Evolutionary conservation across 2,888 invertebrate genomes (phyloP).

Genomic region (Cremastinae sp.): DNA sequence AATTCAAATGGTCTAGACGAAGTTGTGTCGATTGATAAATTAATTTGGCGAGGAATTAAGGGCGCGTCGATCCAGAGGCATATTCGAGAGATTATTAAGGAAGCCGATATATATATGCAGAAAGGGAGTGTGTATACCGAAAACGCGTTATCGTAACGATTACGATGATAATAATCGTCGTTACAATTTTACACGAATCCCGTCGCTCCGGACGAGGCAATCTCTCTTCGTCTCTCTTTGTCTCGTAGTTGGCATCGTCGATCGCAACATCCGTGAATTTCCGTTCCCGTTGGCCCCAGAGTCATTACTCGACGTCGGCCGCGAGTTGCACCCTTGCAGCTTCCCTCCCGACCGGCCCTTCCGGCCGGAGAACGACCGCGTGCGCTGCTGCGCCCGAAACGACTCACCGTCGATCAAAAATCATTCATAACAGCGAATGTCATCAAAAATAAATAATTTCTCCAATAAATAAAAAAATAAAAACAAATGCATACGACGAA

Average conservation of each 20-base stretch:
- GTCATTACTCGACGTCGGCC: conserved; percentile 80
- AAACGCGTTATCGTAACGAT: too few relatives aligned
- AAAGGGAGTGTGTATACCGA: too few relatives aligned
- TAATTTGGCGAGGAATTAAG: too few relatives aligned
- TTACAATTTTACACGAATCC: background rate
- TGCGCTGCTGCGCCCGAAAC: conserved; percentile 72
- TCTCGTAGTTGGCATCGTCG: conserved; percentile 41
- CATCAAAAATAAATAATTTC: background rate
- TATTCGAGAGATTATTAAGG: too few relatives aligned
- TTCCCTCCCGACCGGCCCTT: conserved; percentile 39
- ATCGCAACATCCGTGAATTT: conserved; percentile 69
- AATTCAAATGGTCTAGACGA: too few relatives aligned
- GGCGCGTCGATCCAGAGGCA: too few relatives aligned
- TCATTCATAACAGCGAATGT: conserved; percentile 67
- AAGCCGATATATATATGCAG: too few relatives aligned
- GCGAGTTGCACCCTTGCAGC: conserved; percentile 71
- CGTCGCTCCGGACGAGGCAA: conserved; percentile 29
- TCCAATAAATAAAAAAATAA: conserved; percentile 23
- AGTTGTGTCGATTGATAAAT: too few relatives aligned
- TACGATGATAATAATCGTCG: background rate
- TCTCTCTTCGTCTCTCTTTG: conserved; percentile 15
- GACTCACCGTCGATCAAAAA: conserved; percentile 80
- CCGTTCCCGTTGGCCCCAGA: conserved; percentile 75
- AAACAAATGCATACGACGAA: too few relatives aligned
- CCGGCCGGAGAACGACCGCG: conserved; percentile 24